Percentiles rank a stretch among this genome's conserved stretches.
Evolutionary conservation across 2,113 vertebrate species (phyloP).

Genomic region (Sinocyclocheilus rhinocerous): DNA sequence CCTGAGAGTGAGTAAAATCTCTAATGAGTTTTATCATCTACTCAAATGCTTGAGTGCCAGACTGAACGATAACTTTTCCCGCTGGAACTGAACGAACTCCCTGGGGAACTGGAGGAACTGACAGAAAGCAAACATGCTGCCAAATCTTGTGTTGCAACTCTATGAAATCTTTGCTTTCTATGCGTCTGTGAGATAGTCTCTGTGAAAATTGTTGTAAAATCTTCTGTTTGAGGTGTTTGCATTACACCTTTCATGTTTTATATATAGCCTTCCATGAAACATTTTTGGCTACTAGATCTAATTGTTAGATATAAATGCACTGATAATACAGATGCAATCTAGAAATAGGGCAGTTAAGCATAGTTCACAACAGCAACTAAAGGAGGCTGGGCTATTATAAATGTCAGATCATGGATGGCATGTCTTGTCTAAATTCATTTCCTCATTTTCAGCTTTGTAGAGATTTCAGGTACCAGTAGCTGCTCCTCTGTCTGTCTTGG

Average conservation of each 20-base stretch:
- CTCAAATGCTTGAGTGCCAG: neutral
- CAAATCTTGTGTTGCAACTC: neutral
- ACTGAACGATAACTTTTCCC: neutral
- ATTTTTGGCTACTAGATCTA: neutral
- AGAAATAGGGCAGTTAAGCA: neutral
- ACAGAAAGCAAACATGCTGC: neutral
- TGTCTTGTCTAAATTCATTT: neutral
- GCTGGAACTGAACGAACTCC: neutral
- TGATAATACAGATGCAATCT: neutral
- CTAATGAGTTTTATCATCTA: slow-evolving; percentile 16
- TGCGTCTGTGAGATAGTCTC: neutral
- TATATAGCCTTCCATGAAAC: neutral
- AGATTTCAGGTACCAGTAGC: neutral
- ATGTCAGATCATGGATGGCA: neutral
- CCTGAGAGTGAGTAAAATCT: slow-evolving; percentile 60
- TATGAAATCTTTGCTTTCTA: neutral
- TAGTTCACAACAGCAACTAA: slow-evolving; percentile 8
- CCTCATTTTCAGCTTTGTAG: neutral
- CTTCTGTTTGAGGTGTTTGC: neutral
- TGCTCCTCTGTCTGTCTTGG: neutral
- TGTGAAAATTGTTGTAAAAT: too few relatives aligned
- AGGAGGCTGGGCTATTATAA: neutral
- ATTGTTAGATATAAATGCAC: neutral
- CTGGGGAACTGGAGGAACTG: neutral
- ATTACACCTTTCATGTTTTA: neutral